Evolutionary conservation across 2,888 invertebrate genomes (phyloP).

Genomic region (Lasioglossum marginatum): DNA sequence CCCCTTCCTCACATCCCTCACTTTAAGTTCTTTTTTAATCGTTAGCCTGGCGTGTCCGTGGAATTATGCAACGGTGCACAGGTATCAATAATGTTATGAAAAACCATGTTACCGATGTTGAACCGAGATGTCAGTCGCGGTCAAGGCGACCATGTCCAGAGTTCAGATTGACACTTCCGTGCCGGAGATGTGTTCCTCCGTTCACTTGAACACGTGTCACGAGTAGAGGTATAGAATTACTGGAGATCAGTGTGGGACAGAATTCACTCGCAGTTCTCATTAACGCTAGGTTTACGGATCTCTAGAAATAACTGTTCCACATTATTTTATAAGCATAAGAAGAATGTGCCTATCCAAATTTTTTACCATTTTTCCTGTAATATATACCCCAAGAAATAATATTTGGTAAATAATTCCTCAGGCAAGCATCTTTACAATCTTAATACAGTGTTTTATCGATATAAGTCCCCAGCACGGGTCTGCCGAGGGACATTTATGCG

Average conservation of each 20-base stretch:
- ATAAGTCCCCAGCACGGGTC: no score
- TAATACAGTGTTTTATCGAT: no score
- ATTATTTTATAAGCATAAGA: no score
- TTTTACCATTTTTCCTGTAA: no score
- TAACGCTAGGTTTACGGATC: no score
- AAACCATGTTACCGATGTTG: constrained; percentile 67
- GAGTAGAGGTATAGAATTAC: not conserved
- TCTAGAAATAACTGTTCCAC: no score
- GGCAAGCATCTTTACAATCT: no score
- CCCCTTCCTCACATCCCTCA: no score
- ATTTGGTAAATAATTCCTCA: no score
- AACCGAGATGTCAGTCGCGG: constrained; percentile 69
- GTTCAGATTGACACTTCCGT: constrained; percentile 61
- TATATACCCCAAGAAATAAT: no score
- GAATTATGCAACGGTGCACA: constrained; percentile 46
- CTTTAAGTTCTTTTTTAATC: not conserved
- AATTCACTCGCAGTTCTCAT: not conserved
- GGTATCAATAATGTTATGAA: constrained; percentile 44
- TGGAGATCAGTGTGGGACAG: not conserved
- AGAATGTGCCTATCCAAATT: no score
- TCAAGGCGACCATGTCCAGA: constrained; percentile 70
- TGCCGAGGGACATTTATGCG: no score
- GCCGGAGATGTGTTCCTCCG: constrained; percentile 34
- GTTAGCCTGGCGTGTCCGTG: constrained; percentile 14
- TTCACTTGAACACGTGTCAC: constrained; percentile 9